phyloP scores from a whole-genome alignment of 2,797 vertebrate species.

The Odontamblyopus rebecca region DNA sequence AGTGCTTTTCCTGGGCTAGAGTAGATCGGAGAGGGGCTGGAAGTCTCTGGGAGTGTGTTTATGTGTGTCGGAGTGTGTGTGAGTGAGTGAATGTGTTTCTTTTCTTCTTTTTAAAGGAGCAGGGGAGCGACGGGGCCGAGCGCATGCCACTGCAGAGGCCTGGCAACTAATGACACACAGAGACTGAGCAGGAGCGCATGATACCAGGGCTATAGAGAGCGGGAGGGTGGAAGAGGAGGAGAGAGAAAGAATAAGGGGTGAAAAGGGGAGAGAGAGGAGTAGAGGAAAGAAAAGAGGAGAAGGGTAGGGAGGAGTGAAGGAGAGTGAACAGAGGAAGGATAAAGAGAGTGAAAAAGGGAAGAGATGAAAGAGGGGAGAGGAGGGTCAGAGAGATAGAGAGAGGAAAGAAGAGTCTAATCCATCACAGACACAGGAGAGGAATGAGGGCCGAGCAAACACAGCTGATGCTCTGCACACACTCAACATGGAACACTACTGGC shows the following conservation, averaged over 20 bases:
- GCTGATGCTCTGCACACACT: constrained; percentile 42
- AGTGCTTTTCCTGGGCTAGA: neutral
- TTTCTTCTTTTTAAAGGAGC: constrained; percentile 44
- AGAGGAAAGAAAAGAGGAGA: too few species aligned
- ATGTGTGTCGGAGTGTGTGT: constrained; percentile 15
- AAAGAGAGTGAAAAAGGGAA: too few species aligned
- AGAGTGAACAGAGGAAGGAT: neutral
- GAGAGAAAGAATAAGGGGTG: neutral
- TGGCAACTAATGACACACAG: constrained; percentile 73
- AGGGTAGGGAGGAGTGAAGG: neutral
- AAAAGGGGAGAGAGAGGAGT: neutral
- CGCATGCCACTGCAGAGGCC: constrained; percentile 66
- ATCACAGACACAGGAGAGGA: neutral
- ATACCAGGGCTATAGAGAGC: constrained; percentile 25
- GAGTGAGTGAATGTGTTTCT: constrained; percentile 17
- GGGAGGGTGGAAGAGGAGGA: neutral
- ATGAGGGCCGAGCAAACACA: constrained; percentile 37
- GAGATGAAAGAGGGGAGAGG: neutral
- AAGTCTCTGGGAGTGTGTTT: neutral
- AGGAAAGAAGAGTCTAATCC: neutral
- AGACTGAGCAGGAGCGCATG: constrained; percentile 8
- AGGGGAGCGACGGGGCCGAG: constrained; percentile 32
- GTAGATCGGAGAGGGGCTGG: constrained; percentile 10
- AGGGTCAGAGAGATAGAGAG: neutral
- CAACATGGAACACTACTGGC: neutral